These are phyloP conservation scores for Sericinus montela DNA, from an alignment of 2,888 invertebrate species.

Conservation along the genomic window DNA sequence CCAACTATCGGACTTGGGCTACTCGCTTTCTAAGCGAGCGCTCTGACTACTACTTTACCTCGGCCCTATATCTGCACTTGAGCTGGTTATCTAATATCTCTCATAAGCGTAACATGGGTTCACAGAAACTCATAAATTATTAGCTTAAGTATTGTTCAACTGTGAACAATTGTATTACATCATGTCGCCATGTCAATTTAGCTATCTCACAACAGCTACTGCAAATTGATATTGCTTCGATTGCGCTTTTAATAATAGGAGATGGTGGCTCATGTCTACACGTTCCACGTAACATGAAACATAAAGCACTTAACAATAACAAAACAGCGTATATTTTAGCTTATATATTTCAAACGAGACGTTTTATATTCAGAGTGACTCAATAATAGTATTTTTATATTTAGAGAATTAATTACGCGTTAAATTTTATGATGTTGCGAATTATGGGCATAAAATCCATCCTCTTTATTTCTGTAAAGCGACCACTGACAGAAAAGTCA, in stretches of 20 bases:
- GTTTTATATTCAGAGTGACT: no score
- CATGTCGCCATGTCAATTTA: constrained; percentile 57
- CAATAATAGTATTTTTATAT: no score
- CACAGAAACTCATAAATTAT: constrained; percentile 30
- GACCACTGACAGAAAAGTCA: no score
- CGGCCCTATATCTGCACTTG: not conserved
- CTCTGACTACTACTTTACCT: no score
- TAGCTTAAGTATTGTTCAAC: constrained; percentile 38
- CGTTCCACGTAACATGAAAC: constrained; percentile 29
- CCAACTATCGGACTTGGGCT: no score
- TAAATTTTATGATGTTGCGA: no score
- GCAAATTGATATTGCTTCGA: constrained; percentile 60
- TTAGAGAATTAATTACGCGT: no score
- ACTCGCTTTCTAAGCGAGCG: no score
- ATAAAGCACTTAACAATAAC: constrained; percentile 12
- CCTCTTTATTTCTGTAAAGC: no score
- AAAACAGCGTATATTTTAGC: not conserved
- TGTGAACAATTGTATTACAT: constrained; percentile 37
- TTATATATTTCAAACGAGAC: not conserved
- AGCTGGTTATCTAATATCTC: not conserved
- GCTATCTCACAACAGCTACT: constrained; percentile 39
- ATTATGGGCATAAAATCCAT: no score
- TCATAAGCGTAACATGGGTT: constrained; percentile 20
- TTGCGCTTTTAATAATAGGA: constrained; percentile 47
- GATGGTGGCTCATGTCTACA: constrained; percentile 33